Base-by-base conservation (phyloP, 2,888 invertebrate genomes). In the Leptura quadrifasciata region DNA sequence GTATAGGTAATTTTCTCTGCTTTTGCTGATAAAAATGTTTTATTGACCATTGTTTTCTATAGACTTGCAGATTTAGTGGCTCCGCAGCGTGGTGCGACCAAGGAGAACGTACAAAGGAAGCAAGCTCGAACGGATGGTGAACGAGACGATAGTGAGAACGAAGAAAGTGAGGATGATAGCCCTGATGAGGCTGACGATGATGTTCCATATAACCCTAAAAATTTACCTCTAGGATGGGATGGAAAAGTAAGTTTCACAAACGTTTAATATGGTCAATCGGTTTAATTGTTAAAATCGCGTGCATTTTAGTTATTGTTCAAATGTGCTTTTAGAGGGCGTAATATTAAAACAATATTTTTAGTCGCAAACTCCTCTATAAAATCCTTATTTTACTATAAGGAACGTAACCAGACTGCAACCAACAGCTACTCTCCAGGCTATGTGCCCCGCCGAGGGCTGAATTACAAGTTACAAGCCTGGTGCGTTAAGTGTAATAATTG, bases 201-300 rank as follows among this genome's bases (percentile, higher is more conserved):
- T 86, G 97, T 99, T 39, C 99, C 99, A 0, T 99, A 99, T 89
- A 99, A 99, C 91, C 99, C 99, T 0, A 99, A 99, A 90, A 99
- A 99, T 90, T 90, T 99, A 73, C 99, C 99, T 0, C 93, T 99
- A 0, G 99, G 99, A 0, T 99, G 98, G 98, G 99, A 99, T 90
- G 98, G 98, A 72, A 99, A 98, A 91, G 95, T 94, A 86, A 81
- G 64, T 57, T 57, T 57, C 1, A 57, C 10, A 6, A 57, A 20
- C 12, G 8, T 57, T 15, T 20, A 12, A 57, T 5, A 31, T 31
- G 3, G 6, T 8, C 27, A 0, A 6, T 31, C 6, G 27, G 27
- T 31, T 31, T 31, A 24, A 24, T 24, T 24, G 8, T 6, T 31
- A 31, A 31, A 31, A 31, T 24, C 2, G 5, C 2, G 24, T 24